Evolutionary conservation across 2,113 vertebrate species (phyloP), one percentile per base, ranked within the genome.

Genomic region (Marcusenius ussheri): DNA sequence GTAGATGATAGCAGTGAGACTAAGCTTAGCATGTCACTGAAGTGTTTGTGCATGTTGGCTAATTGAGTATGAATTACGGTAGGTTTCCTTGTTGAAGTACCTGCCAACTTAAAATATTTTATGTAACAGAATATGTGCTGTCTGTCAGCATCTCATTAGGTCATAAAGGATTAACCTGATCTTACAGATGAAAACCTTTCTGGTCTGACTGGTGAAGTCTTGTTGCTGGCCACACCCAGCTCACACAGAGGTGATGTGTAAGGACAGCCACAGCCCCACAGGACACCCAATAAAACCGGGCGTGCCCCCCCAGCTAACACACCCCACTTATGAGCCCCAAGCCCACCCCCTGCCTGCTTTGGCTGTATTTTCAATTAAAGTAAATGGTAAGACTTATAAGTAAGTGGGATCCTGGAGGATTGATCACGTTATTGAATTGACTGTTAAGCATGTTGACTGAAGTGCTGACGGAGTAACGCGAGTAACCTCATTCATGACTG

Each of bases 91-190:
- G 74, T 42, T 80, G 74, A 35, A 80, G 35, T 80, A 19, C 31
- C 15, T 80, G 62, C n/a, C 62, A 80, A 7, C 17, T 35, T 80
- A 42, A 80, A 42, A 80, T 49, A 85, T 49, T 45, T 47, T 46
- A n/a, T 45, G 35, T 80, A 80, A 80, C 74, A 31, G 74, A 94
- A n/a, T 70, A 74, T 19, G 31, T 35, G 86, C n/a, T 93, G 94
- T 94, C 94, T 95, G 95, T 95, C 95, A 95, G 95, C 95, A 95
- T 95, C 95, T 95, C 94, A 95, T 96, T 96, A 96, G 94, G 94
- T 93, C 95, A 95, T 96, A 95, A 96, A 96, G 95, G 95, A 96
- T 96, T 95, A 96, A 95, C 96, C 96, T 96, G 95, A 94, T 95
- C 93, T 93, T 94, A 91, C 93, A 47, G 46, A 42, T 77, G 27